These are phyloP conservation scores for Cassiopea andromeda DNA, from an alignment of 30 jellyfish, hydroid and myxozoan genomes.

Conservation along the genomic window DNA sequence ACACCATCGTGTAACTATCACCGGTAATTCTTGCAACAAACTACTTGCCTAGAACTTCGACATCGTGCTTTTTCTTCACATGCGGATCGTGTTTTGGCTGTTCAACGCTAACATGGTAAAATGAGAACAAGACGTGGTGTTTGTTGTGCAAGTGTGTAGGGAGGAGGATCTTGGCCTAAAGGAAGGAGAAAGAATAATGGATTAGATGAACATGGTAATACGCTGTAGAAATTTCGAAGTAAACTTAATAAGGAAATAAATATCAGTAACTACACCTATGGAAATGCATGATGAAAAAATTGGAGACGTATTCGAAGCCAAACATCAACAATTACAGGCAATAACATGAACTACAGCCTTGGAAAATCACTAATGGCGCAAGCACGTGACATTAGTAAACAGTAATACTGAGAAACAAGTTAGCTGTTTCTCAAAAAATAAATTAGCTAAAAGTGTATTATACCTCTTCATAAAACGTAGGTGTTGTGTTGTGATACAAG, in stretches of 20 bases:
- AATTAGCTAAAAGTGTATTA: too few relatives aligned
- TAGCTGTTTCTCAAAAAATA: too few relatives aligned
- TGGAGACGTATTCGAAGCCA: too few relatives aligned
- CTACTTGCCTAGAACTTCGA: constrained; percentile 73
- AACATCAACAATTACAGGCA: too few relatives aligned
- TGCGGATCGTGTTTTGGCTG: constrained; percentile 89
- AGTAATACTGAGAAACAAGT: too few relatives aligned
- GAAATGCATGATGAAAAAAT: too few relatives aligned
- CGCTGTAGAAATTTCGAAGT: background rate
- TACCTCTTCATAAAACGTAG: constrained; percentile 93
- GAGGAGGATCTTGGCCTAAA: constrained; percentile 83
- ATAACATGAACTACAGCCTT: too few relatives aligned
- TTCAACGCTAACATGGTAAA: constrained; percentile 95
- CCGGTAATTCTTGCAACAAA: background rate
- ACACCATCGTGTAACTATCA: background rate
- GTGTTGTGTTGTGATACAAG: constrained; percentile 85
- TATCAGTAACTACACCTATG: too few relatives aligned
- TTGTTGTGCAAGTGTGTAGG: constrained; percentile 88
- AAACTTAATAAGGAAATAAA: background rate
- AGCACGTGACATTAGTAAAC: too few relatives aligned
- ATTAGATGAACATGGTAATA: background rate
- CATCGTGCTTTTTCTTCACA: constrained; percentile 72
- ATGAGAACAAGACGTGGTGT: constrained; percentile 91
- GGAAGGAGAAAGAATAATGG: background rate
- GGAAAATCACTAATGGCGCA: too few relatives aligned